Evolutionary conservation across 2,113 vertebrate genomes (phyloP).

Genomic region (Takifugu flavidus): DNA sequence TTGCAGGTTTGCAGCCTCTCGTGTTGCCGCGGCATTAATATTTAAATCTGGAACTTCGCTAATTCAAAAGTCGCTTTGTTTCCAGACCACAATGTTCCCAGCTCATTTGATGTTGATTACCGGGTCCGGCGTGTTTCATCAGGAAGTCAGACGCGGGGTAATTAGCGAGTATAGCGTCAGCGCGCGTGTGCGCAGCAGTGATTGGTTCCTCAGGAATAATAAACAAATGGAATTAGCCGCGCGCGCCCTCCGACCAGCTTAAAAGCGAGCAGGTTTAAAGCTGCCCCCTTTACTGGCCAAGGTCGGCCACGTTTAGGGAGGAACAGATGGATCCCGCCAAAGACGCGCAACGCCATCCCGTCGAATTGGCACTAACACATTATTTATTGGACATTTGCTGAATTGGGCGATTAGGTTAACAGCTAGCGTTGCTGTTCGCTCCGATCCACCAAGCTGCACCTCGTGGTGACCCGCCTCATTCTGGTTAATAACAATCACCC

Average conservation of each 20-base stretch:
- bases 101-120: slow-evolving; percentile 29
- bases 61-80: slow-evolving; percentile 2
- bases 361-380: slow-evolving; percentile 60
- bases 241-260: too few relatives aligned
- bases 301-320: slow-evolving; percentile 51
- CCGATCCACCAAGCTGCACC: slow-evolving; percentile 46
- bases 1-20: too few relatives aligned
- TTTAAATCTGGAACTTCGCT: not conserved
- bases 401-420: slow-evolving; percentile 68
- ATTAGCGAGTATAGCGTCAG: slow-evolving; percentile 44
- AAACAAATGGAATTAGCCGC: slow-evolving; percentile 5
- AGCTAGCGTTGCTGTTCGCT: slow-evolving; percentile 46
- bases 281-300: slow-evolving; percentile 32
- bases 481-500: slow-evolving; percentile 31
- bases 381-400: slow-evolving; percentile 68
- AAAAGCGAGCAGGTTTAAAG: slow-evolving; percentile 4
- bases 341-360: slow-evolving; percentile 28
- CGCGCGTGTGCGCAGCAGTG: slow-evolving; percentile 27
- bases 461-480: slow-evolving; percentile 24
- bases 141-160: slow-evolving; percentile 30
- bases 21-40: not conserved
- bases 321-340: slow-evolving; percentile 60
- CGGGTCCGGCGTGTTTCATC: slow-evolving; percentile 44
- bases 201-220: slow-evolving; percentile 35
- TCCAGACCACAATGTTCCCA: slow-evolving; percentile 19